Conservation (phyloP, 2,113 vertebrate species). For the Sander vitreus region DNA sequence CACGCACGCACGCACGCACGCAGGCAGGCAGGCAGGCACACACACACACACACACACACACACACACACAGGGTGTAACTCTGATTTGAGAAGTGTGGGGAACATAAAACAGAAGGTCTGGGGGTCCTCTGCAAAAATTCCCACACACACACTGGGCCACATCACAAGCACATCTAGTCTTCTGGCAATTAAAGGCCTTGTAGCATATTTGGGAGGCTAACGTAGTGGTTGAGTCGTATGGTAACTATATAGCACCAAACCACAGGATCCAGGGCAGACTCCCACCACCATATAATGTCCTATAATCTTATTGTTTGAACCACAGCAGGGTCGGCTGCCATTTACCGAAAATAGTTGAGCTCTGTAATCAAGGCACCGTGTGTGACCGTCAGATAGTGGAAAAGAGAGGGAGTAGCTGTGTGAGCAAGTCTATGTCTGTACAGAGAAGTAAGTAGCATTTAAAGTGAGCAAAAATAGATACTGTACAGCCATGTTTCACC, state of each 20-base stretch:
- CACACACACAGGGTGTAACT: too few relatives aligned
- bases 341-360: constrained; percentile 58
- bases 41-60: constrained; percentile 16
- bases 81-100: too few relatives aligned
- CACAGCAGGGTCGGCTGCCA: neutral
- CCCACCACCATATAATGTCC: constrained; percentile 45
- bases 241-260: constrained; percentile 48
- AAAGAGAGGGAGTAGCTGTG: neutral
- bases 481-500: constrained; percentile 52
- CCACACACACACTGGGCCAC: constrained; percentile 21
- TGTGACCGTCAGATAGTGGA: constrained; percentile 26
- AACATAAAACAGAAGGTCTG: too few relatives aligned
- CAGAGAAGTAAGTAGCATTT: constrained; percentile 49
- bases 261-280: constrained; percentile 39
- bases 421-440: neutral
- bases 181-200: constrained; percentile 36
- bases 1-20: constrained; percentile 42
- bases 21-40: constrained; percentile 18
- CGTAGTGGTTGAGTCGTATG: constrained; percentile 19
- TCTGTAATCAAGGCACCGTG: constrained; percentile 66
- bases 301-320: constrained; percentile 65
- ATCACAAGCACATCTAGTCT: constrained; percentile 29
- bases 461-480: constrained; percentile 54
- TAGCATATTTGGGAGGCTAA: neutral
- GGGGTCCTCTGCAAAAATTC: too few relatives aligned